Conservation (phyloP, 1,140 invertebrate genomes). For the Diorhabda elongata region DNA sequence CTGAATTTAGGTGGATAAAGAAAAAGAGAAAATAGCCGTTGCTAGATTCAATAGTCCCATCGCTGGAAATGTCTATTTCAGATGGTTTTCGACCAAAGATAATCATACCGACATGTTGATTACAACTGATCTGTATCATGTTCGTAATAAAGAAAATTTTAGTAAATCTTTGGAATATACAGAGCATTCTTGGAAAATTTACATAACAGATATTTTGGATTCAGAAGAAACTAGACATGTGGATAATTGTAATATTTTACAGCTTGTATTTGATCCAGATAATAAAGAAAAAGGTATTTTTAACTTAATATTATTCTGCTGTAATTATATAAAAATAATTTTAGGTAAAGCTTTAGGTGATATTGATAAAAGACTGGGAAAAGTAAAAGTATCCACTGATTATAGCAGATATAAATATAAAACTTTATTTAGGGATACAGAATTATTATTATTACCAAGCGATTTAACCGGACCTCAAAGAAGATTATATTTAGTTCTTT, state of each 20-base stretch:
- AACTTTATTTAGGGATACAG: constrained; percentile 61
- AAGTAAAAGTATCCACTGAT: constrained; percentile 64
- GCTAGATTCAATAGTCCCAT: constrained; percentile 76
- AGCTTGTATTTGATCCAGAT: constrained; percentile 80
- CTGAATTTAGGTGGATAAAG: constrained; percentile 51
- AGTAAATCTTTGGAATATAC: constrained; percentile 53
- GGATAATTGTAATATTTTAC: constrained; percentile 77
- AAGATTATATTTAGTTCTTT: constrained; percentile 78
- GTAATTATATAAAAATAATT: neutral
- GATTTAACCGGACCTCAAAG: constrained; percentile 68
- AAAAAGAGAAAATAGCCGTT: constrained; percentile 73
- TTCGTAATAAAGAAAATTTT: constrained; percentile 50
- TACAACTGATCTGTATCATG: constrained; percentile 66
- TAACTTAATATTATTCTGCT: neutral
- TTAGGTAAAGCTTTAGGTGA: constrained; percentile 68
- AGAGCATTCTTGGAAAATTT: constrained; percentile 84
- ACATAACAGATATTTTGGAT: constrained; percentile 84
- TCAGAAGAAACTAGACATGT: constrained; percentile 64
- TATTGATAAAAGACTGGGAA: constrained; percentile 71
- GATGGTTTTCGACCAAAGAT: constrained; percentile 68
- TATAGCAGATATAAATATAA: constrained; percentile 53
- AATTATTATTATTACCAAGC: constrained; percentile 60
- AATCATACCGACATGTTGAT: constrained; percentile 72
- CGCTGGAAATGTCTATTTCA: constrained; percentile 75
- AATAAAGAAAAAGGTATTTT: constrained; percentile 56